Evolutionary conservation across 2,888 invertebrate genomes (phyloP).

Genomic region (Chalcis sispes): DNA sequence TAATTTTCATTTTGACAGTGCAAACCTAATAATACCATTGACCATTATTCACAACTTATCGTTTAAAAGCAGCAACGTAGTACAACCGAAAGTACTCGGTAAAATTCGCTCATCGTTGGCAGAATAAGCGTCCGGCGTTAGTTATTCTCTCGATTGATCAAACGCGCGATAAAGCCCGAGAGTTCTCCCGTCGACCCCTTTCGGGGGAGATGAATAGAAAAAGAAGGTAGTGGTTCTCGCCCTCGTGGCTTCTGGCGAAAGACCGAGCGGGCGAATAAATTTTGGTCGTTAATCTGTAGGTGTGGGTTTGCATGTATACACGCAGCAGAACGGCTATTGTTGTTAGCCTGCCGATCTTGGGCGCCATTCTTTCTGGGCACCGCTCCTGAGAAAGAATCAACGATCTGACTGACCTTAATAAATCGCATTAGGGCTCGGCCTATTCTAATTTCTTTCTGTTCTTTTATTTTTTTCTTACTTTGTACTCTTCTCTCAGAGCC

Average conservation of each 20-base stretch:
- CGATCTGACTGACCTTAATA: conserved; percentile 38
- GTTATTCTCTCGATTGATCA: conserved; percentile 57
- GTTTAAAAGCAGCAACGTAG: too few relatives aligned
- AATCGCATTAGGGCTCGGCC: conserved; percentile 23
- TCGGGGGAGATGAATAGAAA: conserved; percentile 32
- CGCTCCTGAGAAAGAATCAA: conserved; percentile 10
- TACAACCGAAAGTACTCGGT: too few relatives aligned
- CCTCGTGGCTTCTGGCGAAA: conserved; percentile 59
- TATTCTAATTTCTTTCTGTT: conserved; percentile 23
- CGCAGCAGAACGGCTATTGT: too few relatives aligned
- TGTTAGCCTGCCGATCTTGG: conserved; percentile 38
- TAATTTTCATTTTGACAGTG: too few relatives aligned
- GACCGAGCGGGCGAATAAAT: conserved; percentile 56
- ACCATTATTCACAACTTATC: too few relatives aligned
- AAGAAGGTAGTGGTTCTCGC: too few relatives aligned
- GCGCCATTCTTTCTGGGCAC: conserved; percentile 34
- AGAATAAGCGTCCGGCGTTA: conserved; percentile 27
- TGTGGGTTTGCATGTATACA: conserved; percentile 28
- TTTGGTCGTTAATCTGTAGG: conserved; percentile 53
- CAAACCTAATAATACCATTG: too few relatives aligned
- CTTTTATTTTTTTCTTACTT: not conserved
- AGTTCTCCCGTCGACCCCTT: conserved; percentile 26
- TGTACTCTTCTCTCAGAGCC: not conserved
- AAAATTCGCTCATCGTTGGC: too few relatives aligned
- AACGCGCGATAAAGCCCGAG: conserved; percentile 54